These are phyloP conservation scores for Drosophila nikananu DNA, from an alignment of 1,140 invertebrate species.

Conservation along the genomic window DNA sequence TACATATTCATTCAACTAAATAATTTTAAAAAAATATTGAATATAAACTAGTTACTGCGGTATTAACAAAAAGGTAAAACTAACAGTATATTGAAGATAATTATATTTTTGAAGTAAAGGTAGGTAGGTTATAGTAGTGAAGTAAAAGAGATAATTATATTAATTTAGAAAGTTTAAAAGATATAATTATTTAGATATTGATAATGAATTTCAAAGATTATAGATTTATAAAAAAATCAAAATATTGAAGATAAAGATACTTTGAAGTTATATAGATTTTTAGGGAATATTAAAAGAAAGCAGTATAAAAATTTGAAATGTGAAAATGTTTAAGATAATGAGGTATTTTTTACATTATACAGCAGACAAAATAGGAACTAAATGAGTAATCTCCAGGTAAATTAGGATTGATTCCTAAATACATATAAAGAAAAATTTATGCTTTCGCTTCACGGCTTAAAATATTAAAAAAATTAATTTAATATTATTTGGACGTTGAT, in stretches of 20 bases:
- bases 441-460: background rate
- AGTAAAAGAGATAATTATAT: background rate
- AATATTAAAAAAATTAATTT: slow-evolving; percentile 10
- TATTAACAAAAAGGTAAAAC: background rate
- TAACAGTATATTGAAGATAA: background rate
- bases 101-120: background rate
- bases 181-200: background rate
- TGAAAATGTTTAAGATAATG: background rate
- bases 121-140: too few species aligned
- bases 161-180: background rate
- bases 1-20: background rate
- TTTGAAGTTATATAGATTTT: background rate
- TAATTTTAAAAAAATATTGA: background rate
- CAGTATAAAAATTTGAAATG: background rate
- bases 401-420: background rate
- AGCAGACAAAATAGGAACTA: slow-evolving; percentile 1
- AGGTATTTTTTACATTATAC: background rate
- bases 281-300: background rate
- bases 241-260: background rate
- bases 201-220: background rate
- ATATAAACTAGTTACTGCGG: background rate
- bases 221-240: background rate
- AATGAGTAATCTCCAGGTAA: slow-evolving; percentile 4
- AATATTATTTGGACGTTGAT: slow-evolving; percentile 26
- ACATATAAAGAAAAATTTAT: background rate